A percentile compares a stretch with the other conserved stretches of the same genome.
These are phyloP conservation scores for Microchirus variegatus DNA, from an alignment of 2,797 vertebrate genomes.

Conservation along the genomic window DNA sequence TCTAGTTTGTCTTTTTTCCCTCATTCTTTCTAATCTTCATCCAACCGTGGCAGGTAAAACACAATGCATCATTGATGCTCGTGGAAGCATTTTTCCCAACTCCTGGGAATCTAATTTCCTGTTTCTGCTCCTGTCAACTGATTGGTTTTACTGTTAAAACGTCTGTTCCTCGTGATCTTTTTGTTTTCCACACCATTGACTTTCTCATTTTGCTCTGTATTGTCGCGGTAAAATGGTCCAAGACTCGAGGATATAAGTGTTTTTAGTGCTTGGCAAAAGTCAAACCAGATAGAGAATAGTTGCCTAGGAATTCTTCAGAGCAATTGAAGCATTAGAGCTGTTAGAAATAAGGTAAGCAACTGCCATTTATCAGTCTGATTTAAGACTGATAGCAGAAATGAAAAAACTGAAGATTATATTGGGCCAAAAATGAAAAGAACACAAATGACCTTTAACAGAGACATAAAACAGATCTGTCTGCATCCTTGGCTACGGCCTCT, in stretches of 20 bases:
- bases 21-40: constrained; percentile 18
- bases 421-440: too few species aligned
- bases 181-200: constrained; percentile 58
- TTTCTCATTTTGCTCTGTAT: constrained; percentile 41
- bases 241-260: constrained; percentile 52
- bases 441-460: too few species aligned
- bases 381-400: too few species aligned
- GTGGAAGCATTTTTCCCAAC: constrained; percentile 73
- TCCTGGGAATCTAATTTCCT: constrained; percentile 81
- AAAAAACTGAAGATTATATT: too few species aligned
- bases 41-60: constrained; percentile 55
- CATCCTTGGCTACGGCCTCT: too few species aligned
- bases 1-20: constrained; percentile 5
- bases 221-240: constrained; percentile 50
- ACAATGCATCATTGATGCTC: constrained; percentile 76
- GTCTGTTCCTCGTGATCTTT: constrained; percentile 81
- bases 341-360: neutral
- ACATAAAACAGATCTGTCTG: too few species aligned
- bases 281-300: constrained; percentile 56
- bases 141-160: constrained; percentile 84
- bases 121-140: constrained; percentile 78
- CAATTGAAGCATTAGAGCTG: constrained; percentile 20
- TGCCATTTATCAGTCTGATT: too few species aligned
- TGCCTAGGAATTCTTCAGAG: constrained; percentile 55
- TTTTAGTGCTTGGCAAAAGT: constrained; percentile 66